phyloP scores from a whole-genome alignment of 2,113 vertebrate genomes.

The Myiozetetes cayanensis region DNA sequence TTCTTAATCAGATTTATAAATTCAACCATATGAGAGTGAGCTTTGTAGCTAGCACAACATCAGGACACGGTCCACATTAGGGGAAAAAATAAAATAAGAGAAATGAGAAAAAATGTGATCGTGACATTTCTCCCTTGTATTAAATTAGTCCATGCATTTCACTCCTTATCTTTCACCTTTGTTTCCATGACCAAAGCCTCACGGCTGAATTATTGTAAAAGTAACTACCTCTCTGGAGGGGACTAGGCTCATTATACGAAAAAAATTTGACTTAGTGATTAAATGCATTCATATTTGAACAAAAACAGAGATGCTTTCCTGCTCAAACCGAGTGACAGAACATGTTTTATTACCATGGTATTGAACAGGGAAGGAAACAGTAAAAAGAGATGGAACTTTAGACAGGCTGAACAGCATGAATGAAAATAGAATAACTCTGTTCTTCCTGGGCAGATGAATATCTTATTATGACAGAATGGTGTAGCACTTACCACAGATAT shows the following conservation, averaged over 20 bases:
- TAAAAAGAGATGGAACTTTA: background rate
- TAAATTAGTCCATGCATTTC: conserved; percentile 11
- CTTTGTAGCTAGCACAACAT: background rate
- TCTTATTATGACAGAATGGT: background rate
- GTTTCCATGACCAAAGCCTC: background rate
- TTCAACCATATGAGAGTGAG: conserved; percentile 9
- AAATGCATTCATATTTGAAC: background rate
- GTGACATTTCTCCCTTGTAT: background rate
- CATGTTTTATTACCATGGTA: background rate
- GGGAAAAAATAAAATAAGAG: background rate
- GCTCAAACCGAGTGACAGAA: background rate
- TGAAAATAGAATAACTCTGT: background rate
- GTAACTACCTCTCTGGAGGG: background rate
- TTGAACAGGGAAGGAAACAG: background rate
- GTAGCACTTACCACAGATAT: background rate
- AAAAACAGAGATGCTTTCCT: background rate
- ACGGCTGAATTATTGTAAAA: background rate
- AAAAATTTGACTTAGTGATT: background rate
- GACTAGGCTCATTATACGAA: background rate
- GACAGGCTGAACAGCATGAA: background rate
- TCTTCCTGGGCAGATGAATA: background rate
- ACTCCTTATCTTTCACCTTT: background rate
- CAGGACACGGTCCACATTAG: background rate
- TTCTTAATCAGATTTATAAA: conserved; percentile 56
- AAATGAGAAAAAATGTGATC: background rate